phyloP scores from a whole-genome alignment of 2,797 vertebrate species.

The Crenichthys baileyi region DNA sequence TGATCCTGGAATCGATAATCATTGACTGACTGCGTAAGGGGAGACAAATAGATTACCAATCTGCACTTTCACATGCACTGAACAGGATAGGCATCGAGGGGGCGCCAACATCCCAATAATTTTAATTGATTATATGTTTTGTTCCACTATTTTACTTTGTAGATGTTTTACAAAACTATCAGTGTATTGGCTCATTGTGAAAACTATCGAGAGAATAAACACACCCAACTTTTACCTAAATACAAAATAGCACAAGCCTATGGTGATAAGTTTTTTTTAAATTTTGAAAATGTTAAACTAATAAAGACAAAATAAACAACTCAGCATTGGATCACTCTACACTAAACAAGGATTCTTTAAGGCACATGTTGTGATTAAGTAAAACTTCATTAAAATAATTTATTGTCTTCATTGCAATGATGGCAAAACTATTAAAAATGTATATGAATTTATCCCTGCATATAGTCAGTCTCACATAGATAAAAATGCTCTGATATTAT shows the following conservation, averaged over 20 bases:
- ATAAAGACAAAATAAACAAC: neutral
- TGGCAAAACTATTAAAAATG: neutral
- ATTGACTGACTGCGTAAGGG: conserved; percentile 46
- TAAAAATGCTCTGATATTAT: neutral
- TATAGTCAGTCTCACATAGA: neutral
- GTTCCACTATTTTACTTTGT: neutral
- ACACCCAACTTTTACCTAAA: neutral
- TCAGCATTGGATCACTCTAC: neutral
- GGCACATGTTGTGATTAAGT: neutral
- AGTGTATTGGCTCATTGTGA: too few relatives aligned
- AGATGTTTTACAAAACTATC: neutral
- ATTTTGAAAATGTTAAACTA: neutral
- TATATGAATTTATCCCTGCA: neutral
- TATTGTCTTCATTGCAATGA: neutral
- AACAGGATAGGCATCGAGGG: conserved; percentile 12
- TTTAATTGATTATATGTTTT: neutral
- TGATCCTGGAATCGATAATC: conserved; percentile 48
- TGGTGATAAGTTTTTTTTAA: neutral
- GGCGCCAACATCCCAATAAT: conserved; percentile 29
- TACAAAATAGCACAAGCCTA: neutral
- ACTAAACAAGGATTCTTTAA: neutral
- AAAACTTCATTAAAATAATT: neutral
- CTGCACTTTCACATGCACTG: neutral
- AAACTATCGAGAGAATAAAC: neutral
- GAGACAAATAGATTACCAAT: conserved; percentile 53